Evolutionary conservation across 1,140 invertebrate species (phyloP).

Genomic region (Zophobas atratus): DNA sequence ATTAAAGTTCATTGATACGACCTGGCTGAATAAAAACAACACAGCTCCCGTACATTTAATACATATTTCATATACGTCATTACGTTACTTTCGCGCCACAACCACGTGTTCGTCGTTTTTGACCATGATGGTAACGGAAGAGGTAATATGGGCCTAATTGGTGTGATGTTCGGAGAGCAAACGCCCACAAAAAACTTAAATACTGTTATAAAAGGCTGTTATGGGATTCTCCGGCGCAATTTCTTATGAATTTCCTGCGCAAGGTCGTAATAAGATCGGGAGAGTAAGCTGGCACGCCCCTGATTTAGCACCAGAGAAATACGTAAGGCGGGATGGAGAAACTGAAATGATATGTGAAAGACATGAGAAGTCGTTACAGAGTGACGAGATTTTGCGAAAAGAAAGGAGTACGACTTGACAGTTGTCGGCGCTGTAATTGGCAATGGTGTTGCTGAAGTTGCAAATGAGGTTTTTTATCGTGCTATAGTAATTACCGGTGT

Average conservation of each 20-base stretch:
- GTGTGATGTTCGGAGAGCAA: constrained; percentile 7
- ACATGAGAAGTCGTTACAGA: too few relatives aligned
- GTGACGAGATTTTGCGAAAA: too few relatives aligned
- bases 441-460: too few relatives aligned
- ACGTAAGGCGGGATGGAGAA: too few relatives aligned
- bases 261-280: constrained; percentile 2
- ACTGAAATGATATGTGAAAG: too few relatives aligned
- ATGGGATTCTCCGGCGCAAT: constrained; percentile 2
- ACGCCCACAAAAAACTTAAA: constrained; percentile 30
- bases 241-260: constrained; percentile 1
- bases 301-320: background rate
- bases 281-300: background rate
- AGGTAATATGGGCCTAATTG: constrained; percentile 33
- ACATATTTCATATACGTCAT: constrained; percentile 15
- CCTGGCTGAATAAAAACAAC: constrained; percentile 32
- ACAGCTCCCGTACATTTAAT: background rate
- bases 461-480: too few relatives aligned
- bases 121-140: constrained; percentile 23
- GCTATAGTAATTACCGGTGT: too few relatives aligned
- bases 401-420: too few relatives aligned
- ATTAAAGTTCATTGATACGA: constrained; percentile 47
- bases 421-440: too few relatives aligned
- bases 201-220: constrained; percentile 29
- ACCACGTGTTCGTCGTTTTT: background rate
- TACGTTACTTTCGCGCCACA: constrained; percentile 22